phyloP scores from a whole-genome alignment of 2,113 vertebrate species.

The Conger conger region DNA sequence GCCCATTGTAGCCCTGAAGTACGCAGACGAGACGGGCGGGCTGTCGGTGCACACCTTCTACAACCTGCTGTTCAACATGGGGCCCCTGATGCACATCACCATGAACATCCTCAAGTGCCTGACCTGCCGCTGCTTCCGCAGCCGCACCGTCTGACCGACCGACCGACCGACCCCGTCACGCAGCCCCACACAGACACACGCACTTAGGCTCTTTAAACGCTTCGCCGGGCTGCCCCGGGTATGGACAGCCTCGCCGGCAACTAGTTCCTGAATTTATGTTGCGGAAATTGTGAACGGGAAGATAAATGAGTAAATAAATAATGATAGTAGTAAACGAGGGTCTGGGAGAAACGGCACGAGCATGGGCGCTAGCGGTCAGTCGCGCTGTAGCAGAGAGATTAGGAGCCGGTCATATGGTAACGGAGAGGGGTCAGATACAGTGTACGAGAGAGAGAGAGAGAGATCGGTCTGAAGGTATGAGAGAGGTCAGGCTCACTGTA shows the following conservation, averaged over 20 bases:
- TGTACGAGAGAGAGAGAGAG: no score
- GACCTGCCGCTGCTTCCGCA: conserved; percentile 78
- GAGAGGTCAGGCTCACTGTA: background rate
- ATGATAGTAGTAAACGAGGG: background rate
- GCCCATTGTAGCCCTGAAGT: conserved; percentile 77
- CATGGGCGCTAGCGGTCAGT: no score
- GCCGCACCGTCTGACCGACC: conserved; percentile 65
- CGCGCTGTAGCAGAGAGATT: background rate
- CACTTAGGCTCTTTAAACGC: background rate
- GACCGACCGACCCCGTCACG: background rate
- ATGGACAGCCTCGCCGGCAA: background rate
- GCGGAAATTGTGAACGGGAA: background rate
- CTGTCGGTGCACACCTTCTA: conserved; percentile 78
- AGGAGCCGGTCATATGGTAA: no score
- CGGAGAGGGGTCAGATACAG: no score
- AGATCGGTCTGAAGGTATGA: no score
- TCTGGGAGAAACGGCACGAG: no score
- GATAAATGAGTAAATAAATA: background rate
- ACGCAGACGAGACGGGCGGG: conserved; percentile 75
- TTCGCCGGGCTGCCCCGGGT: background rate
- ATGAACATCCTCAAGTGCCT: conserved; percentile 72
- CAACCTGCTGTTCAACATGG: conserved; percentile 78
- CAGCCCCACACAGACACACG: background rate
- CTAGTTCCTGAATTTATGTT: background rate
- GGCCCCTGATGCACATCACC: conserved; percentile 76